Evolutionary conservation across 2,797 vertebrate genomes (phyloP).

Genomic region (Peromyscus aztecus): DNA sequence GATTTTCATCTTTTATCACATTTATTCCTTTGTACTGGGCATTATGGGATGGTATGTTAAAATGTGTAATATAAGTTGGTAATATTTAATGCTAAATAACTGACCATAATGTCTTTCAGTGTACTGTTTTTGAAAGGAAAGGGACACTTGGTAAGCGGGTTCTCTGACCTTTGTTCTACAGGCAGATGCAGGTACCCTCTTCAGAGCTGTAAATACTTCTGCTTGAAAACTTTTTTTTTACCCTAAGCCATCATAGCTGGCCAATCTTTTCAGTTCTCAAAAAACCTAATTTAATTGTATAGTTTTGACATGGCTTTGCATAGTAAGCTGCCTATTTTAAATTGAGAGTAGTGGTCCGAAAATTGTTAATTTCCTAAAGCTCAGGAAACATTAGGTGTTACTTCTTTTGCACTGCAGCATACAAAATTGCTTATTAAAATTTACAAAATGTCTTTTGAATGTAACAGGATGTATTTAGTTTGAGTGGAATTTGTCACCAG

Average conservation of each 20-base stretch:
- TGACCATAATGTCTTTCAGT: constrained; percentile 73
- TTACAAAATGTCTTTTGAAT: constrained; percentile 84
- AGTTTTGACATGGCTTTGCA: constrained; percentile 83
- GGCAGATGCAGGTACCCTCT: constrained; percentile 80
- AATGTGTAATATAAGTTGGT: constrained; percentile 78
- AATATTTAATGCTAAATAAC: constrained; percentile 80
- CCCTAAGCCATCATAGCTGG: constrained; percentile 56
- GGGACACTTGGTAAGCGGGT: constrained; percentile 72
- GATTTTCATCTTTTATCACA: constrained; percentile 63
- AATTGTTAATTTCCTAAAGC: constrained; percentile 87
- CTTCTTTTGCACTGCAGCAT: constrained; percentile 88
- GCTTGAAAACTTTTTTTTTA: constrained; percentile 71
- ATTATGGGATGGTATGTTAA: constrained; percentile 87
- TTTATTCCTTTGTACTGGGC: constrained; percentile 83
- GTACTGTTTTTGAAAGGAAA: constrained; percentile 83
- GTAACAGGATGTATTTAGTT: constrained; percentile 83
- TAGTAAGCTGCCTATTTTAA: constrained; percentile 83
- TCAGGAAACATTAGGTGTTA: constrained; percentile 87
- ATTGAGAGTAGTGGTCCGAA: constrained; percentile 76
- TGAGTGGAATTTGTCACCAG: constrained; percentile 83
- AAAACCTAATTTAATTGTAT: constrained; percentile 82
- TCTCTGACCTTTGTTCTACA: constrained; percentile 76
- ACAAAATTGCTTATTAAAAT: constrained; percentile 81
- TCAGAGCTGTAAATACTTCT: constrained; percentile 82
- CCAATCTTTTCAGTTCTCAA: constrained; percentile 72